phyloP scores from a whole-genome alignment of 1,140 invertebrate species.

The Marisa cornuarietis region DNA sequence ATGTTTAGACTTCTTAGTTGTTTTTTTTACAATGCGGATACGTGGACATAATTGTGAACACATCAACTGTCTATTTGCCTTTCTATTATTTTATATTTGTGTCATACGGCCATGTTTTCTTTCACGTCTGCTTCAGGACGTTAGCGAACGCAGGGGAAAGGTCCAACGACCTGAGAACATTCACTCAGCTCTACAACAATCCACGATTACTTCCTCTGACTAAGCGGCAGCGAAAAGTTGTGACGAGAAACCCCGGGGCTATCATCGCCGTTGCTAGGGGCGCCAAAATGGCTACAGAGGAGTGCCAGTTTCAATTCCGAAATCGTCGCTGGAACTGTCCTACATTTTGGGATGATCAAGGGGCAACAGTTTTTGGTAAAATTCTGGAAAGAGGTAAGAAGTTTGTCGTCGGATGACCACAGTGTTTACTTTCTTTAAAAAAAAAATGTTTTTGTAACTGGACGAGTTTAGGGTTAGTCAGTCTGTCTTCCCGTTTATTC shows the following conservation, averaged over 20 bases:
- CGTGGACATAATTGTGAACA: too few relatives aligned
- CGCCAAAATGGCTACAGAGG: slow-evolving; percentile 62
- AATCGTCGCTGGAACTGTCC: slow-evolving; percentile 66
- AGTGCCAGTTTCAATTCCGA: slow-evolving; percentile 64
- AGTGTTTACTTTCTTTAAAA: too few relatives aligned
- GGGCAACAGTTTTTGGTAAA: slow-evolving; percentile 61
- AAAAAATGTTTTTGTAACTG: too few relatives aligned
- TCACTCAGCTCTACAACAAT: slow-evolving; percentile 54
- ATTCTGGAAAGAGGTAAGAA: slow-evolving; percentile 59
- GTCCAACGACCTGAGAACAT: slow-evolving; percentile 49
- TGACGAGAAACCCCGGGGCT: slow-evolving; percentile 63
- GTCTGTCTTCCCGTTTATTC: too few relatives aligned
- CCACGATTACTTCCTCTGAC: slow-evolving; percentile 59
- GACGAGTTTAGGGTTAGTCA: not conserved
- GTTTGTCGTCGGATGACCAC: too few relatives aligned
- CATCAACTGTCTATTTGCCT: not conserved
- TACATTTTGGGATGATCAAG: slow-evolving; percentile 46
- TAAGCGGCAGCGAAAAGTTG: slow-evolving; percentile 57
- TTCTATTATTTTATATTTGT: not conserved
- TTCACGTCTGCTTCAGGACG: slow-evolving; percentile 45
- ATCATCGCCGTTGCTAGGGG: slow-evolving; percentile 58
- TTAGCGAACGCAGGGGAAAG: slow-evolving; percentile 54
- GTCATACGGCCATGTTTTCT: not conserved
- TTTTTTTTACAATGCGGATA: not conserved
- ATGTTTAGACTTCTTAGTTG: not conserved